These are phyloP conservation scores for Acronicta psi DNA, from an alignment of 2,888 invertebrate species.

Conservation along the genomic window DNA sequence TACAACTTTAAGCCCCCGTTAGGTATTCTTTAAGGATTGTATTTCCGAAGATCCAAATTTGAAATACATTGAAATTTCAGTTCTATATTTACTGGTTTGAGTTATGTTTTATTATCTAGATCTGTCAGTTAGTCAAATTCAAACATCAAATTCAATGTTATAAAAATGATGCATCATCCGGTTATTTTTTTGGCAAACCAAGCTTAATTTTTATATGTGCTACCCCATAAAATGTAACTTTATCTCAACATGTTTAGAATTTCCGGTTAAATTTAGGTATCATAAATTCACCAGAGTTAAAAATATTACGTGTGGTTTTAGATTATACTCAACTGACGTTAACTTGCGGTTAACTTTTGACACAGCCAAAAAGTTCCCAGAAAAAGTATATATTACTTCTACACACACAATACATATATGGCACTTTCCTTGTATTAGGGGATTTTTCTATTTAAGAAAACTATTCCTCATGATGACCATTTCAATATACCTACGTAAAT, in stretches of 20 bases:
- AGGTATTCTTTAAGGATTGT: too few species aligned
- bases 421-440: slow-evolving; percentile 28
- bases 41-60: too few species aligned
- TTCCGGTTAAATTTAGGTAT: slow-evolving; percentile 36
- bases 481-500: too few species aligned
- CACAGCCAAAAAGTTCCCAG: slow-evolving; percentile 32
- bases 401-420: neutral
- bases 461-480: too few species aligned
- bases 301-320: slow-evolving; percentile 44
- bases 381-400: slow-evolving; percentile 26
- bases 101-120: too few species aligned
- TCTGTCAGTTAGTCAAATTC: too few species aligned
- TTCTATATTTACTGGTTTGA: too few species aligned
- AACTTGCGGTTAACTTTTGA: slow-evolving; percentile 44
- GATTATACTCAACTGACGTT: slow-evolving; percentile 16
- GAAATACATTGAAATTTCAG: too few species aligned
- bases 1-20: too few species aligned
- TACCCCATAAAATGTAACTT: slow-evolving; percentile 32
- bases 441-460: slow-evolving; percentile 4
- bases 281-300: slow-evolving; percentile 35
- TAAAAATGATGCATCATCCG: slow-evolving; percentile 12
- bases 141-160: neutral
- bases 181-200: slow-evolving; percentile 11
- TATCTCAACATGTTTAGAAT: slow-evolving; percentile 34
- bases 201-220: slow-evolving; percentile 30